Percentiles rank a stretch among this genome's conserved stretches.
Evolutionary conservation across 2,888 invertebrate species (phyloP).

Genomic region (Colostygia pectinataria): DNA sequence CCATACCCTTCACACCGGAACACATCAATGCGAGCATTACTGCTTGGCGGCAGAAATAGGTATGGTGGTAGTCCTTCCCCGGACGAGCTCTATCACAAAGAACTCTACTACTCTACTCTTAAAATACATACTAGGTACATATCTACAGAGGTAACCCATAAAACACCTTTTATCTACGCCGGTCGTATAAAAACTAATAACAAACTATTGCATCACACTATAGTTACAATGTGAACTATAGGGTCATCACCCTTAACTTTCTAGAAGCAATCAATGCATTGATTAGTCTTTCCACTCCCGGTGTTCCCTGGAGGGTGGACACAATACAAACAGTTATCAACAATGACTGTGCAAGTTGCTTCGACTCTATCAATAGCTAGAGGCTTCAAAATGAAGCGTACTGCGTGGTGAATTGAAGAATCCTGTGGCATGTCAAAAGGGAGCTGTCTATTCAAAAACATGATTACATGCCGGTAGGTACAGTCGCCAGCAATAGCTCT

Average conservation of each 20-base stretch:
- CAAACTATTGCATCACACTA: constrained; percentile 38
- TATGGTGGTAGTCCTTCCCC: too few species aligned
- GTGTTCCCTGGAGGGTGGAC: constrained; percentile 61
- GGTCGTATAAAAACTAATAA: constrained; percentile 37
- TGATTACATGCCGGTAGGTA: constrained; percentile 58
- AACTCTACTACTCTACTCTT: too few species aligned
- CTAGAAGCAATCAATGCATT: constrained; percentile 58
- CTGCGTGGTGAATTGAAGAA: constrained; percentile 58
- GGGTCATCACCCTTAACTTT: constrained; percentile 73
- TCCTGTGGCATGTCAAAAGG: constrained; percentile 70
- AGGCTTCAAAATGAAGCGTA: constrained; percentile 68
- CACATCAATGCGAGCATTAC: too few species aligned
- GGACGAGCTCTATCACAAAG: too few species aligned
- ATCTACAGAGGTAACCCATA: background rate
- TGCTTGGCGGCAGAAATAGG: too few species aligned
- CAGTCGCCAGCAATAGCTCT: constrained; percentile 4
- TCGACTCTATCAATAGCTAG: constrained; percentile 47
- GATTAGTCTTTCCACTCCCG: constrained; percentile 76
- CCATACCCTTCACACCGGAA: too few species aligned
- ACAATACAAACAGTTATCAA: constrained; percentile 74
- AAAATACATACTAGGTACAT: too few species aligned
- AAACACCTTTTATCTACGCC: constrained; percentile 2
- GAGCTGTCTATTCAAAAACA: constrained; percentile 63
- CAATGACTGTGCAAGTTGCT: constrained; percentile 68
- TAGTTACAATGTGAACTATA: constrained; percentile 47